Conservation (phyloP, 2,113 vertebrate genomes). For the Perca fluviatilis region DNA sequence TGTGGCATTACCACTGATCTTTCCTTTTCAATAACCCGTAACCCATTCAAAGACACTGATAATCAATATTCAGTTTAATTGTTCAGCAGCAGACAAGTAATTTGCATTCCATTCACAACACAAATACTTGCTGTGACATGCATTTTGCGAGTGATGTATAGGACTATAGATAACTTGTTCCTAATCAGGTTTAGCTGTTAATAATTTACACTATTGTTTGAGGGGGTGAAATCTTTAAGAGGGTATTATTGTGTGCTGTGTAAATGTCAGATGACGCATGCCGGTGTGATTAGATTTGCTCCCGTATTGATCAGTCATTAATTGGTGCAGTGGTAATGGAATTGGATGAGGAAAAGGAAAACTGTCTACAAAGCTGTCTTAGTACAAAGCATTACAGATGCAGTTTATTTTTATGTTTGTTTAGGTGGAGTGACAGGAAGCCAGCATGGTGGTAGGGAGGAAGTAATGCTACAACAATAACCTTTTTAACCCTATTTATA, state of each 20-base stretch:
- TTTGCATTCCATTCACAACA: neutral
- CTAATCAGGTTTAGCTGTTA: neutral
- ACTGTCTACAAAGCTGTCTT: neutral
- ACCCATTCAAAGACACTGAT: neutral
- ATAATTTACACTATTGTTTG: neutral
- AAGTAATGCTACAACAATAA: neutral
- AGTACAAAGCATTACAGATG: too few species aligned
- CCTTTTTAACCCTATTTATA: neutral
- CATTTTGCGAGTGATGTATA: neutral
- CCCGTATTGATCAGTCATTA: constrained; percentile 6
- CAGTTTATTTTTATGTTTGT: neutral
- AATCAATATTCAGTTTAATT: constrained; percentile 11
- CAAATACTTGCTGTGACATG: neutral
- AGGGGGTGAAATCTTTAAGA: neutral
- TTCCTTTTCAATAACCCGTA: neutral
- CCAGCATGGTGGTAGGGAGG: neutral
- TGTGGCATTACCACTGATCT: neutral
- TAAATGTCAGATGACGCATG: neutral
- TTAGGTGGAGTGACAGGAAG: neutral
- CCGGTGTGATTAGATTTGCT: constrained; percentile 5
- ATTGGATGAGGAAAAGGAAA: neutral
- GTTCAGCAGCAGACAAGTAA: neutral
- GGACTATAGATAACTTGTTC: neutral
- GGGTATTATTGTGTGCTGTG: neutral
- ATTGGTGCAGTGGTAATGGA: neutral